These are phyloP conservation scores for Momotus momota DNA, from an alignment of 2,797 vertebrate genomes.

Conservation along the genomic window DNA sequence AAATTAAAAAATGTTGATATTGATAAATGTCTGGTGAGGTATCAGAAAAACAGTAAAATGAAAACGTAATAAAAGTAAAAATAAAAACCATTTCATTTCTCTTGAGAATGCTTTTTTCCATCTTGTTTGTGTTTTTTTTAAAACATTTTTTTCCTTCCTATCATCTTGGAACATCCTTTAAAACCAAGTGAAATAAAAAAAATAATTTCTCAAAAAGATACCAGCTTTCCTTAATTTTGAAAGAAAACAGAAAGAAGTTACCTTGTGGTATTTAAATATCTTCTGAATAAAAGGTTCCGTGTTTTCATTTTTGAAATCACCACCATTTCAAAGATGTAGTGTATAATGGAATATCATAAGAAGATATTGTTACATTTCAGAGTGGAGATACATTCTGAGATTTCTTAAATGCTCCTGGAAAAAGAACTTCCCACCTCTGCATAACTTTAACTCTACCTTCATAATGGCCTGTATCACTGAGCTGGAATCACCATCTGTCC, in stretches of 20 bases:
- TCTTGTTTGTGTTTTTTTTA: not conserved
- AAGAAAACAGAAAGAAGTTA: not conserved
- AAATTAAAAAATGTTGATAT: not conserved
- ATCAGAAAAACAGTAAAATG: not conserved
- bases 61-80: not conserved
- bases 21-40: not conserved
- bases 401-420: not conserved
- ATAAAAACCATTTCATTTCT: not conserved
- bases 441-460: not conserved
- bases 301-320: not conserved
- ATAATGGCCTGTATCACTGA: rapidly evolving
- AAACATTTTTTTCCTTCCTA: not conserved
- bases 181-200: not conserved
- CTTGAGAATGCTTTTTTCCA: not conserved
- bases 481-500: not conserved
- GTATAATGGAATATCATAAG: not conserved
- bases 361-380: not conserved
- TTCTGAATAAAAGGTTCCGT: not conserved
- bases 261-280: not conserved
- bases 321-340: not conserved
- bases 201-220: not conserved
- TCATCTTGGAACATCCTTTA: not conserved
- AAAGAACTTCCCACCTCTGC: not conserved
- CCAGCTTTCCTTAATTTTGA: not conserved
- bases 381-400: not conserved